phyloP scores from a whole-genome alignment of 2,113 vertebrate genomes.

The Eretmodus cyanostictus region DNA sequence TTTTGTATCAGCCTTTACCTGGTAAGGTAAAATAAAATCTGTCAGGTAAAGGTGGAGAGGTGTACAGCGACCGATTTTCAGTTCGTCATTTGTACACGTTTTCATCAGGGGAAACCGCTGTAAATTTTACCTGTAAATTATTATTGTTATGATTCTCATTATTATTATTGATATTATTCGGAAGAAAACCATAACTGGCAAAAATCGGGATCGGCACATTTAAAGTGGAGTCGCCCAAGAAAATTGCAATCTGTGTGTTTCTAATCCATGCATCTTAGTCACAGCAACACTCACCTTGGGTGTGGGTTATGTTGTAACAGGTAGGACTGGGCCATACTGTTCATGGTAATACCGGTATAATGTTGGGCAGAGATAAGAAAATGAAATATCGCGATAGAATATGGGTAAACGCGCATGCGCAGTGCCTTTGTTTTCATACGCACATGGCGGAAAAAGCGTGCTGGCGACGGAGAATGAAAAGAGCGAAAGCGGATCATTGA shows the following conservation, averaged over 20 bases:
- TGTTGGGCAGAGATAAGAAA: too few species aligned
- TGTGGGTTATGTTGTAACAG: background rate
- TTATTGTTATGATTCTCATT: background rate
- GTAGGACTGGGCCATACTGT: too few species aligned
- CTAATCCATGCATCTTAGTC: background rate
- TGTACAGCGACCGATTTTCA: background rate
- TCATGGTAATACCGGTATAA: too few species aligned
- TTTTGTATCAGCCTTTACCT: background rate
- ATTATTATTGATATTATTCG: background rate
- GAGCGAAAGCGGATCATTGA: rapidly evolving
- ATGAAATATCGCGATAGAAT: too few species aligned
- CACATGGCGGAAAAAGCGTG: too few species aligned
- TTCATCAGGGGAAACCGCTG: background rate
- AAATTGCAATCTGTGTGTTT: background rate
- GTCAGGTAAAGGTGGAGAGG: background rate
- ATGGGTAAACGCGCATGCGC: too few species aligned
- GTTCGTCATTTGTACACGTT: background rate
- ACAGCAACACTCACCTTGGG: background rate
- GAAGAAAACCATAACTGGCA: background rate
- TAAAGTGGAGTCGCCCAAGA: background rate
- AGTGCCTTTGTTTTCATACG: too few species aligned
- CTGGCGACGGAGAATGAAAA: too few species aligned
- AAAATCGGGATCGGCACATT: background rate
- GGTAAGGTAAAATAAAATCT: background rate
- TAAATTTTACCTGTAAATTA: background rate